Evolutionary conservation across 1,140 invertebrate genomes (phyloP), one percentile per base, ranked within the genome.

Genomic region (Macrosteles quadrilineatus): DNA sequence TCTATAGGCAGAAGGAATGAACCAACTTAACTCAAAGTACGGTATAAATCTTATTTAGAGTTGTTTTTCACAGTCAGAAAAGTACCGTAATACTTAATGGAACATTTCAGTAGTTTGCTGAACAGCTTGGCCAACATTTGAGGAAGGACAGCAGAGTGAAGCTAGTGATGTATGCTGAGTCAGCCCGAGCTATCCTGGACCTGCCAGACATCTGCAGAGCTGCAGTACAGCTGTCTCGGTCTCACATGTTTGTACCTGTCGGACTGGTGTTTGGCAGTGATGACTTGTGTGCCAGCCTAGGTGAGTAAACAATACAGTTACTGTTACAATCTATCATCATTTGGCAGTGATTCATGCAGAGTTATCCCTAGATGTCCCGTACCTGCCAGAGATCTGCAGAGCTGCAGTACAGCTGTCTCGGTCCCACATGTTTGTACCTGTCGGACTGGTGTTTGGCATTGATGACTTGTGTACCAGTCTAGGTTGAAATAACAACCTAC

Each of bases 381-480:
- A 87, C 75, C 78, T 91, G 57, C 81, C 80, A 14, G 80, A 85
- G 3, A 85, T 90, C 36, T 85, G 86, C 74, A 79, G 82, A 70
- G 79, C 78, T 62, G 82, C 83, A 0, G 70, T 80, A 25, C 79
- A 83, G 32, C n/a, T n/a, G n/a, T n/a, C 71, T 1, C 76, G 80
- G 36, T 77, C 78, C 25, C 74, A 76, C 36, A 78, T n/a, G n/a
- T n/a, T n/a, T n/a, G n/a, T n/a, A n/a, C n/a, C n/a, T n/a, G n/a
- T n/a, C n/a, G n/a, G n/a, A 23, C 80, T 91, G 31, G 85, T 91
- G 12, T 90, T 91, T 80, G 90, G 90, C 11, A 88, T 88, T 19
- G 90, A 91, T 78, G 90, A 91, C 78, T 90, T 86, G 75, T 86
- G 83, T 77, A 88, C 90, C 23, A 86, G 85, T 80, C 87, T 91